Base-by-base conservation (phyloP, 2,113 vertebrate genomes). In the Urocolius indicus region DNA sequence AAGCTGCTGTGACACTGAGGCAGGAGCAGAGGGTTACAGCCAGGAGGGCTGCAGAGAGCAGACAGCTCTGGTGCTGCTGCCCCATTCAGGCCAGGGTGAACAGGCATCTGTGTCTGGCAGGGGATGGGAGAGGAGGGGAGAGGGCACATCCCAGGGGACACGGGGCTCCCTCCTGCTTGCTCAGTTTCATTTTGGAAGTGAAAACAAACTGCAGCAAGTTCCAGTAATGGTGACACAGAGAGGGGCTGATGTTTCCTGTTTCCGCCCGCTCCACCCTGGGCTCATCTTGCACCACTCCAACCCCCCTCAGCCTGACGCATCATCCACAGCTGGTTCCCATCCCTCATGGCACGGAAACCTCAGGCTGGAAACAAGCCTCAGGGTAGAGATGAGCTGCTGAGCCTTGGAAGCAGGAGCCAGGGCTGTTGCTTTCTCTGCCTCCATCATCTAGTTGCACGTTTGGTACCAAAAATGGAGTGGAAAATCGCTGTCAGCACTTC, bases 401-500 rank as follows among this genome's bases (percentile, higher is more conserved):
- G 27, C 55, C 41, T 58, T 5, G 6, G 6, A 13, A 63, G 55
- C 79, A n/a, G 71, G 75, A 52, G 59, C 48, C 2, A 6, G 36
- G 66, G 95, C 80, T n/a, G 81, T 61, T 73, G 89, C 89, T 65
- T 26, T 76, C 61, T 48, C 59, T 75, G 84, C 86, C 94, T 78
- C 89, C 93, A 66, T 68, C 75, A 14, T 84, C 55, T 43, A 29
- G 20, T 12, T 19, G 62, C 13, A 27, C 14, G 2, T 52, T 85
- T 18, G 90, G 91, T 71, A 80, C 93, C 92, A 96, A 96, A 96
- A 90, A 94, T 79, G 92, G 95, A 96, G 89, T 87, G 95, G 95
- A 96, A 97, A 96, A 92, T 91, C 18, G 34, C 59, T 20, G 68
- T 92, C 93, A 87, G 92, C 93, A 74, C 58, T 86, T 52, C 85